Percentiles rank a stretch among this genome's conserved stretches.
Evolutionary conservation across 2,113 vertebrate genomes (phyloP).

Genomic region (Archilochus colubris): DNA sequence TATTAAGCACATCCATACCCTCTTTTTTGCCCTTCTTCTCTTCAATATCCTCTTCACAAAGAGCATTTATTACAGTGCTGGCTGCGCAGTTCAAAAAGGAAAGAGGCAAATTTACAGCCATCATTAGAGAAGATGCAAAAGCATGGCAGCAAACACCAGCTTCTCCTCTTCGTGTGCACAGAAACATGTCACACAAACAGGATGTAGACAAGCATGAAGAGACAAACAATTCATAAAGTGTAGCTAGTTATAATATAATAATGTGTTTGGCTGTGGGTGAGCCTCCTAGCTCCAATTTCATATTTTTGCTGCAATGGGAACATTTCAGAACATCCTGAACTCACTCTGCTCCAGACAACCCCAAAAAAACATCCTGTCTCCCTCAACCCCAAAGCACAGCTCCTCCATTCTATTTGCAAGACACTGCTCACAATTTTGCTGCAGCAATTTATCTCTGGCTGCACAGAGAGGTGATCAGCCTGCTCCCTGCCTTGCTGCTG

Average conservation of each 20-base stretch:
- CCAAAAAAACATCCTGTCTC: not conserved
- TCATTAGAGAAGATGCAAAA: conserved; percentile 15
- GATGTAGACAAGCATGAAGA: not conserved
- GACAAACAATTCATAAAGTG: not conserved
- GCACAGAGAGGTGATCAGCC: not conserved
- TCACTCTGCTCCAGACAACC: not conserved
- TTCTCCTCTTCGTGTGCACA: not conserved
- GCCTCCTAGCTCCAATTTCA: not conserved
- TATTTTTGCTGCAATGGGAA: not conserved
- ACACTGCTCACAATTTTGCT: conserved; percentile 20
- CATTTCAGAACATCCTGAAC: not conserved
- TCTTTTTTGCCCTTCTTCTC: not conserved
- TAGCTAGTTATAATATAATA: not conserved
- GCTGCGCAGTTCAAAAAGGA: not conserved
- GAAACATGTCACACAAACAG: not conserved
- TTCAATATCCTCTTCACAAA: conserved; percentile 59
- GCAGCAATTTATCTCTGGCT: conserved; percentile 61
- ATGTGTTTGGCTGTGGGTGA: not conserved
- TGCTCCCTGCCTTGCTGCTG: not conserved
- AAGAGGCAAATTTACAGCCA: conserved; percentile 27
- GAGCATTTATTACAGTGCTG: conserved; percentile 16
- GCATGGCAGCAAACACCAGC: not conserved
- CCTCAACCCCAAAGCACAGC: not conserved
- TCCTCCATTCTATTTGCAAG: conserved; percentile 19
- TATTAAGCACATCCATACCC: conserved; percentile 19